phyloP scores from a whole-genome alignment of 2,888 invertebrate species.

The Sycophila texana region DNA sequence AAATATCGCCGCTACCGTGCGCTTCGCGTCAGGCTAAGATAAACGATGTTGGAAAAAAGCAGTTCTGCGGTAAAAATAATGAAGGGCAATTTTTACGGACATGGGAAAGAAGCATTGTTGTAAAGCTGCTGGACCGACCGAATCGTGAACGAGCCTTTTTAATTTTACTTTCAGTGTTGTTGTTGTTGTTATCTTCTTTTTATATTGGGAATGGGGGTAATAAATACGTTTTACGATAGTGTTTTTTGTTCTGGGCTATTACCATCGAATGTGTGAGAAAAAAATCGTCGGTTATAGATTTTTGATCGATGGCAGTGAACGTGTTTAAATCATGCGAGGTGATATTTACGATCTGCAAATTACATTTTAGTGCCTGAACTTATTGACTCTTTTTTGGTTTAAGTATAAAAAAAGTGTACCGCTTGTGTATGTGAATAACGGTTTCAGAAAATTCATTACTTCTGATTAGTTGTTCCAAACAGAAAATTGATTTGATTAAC shows the following conservation, averaged over 20 bases:
- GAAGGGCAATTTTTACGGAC: slow-evolving; percentile 34
- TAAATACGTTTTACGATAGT: slow-evolving; percentile 28
- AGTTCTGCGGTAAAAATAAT: slow-evolving; percentile 18
- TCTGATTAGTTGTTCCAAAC: too few relatives aligned
- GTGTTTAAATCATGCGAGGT: not conserved
- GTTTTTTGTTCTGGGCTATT: not conserved
- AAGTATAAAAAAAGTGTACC: too few relatives aligned
- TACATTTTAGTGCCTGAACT: not conserved
- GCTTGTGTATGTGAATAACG: too few relatives aligned
- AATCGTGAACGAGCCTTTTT: slow-evolving; percentile 5
- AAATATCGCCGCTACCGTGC: slow-evolving; percentile 31
- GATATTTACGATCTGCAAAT: slow-evolving; percentile 13
- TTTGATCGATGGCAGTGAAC: not conserved
- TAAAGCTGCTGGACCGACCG: too few relatives aligned
- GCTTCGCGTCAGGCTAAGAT: slow-evolving; percentile 18
- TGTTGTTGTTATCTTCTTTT: slow-evolving; percentile 29
- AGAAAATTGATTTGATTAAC: too few relatives aligned
- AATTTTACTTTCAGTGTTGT: not conserved
- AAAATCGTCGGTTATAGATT: slow-evolving; percentile 1
- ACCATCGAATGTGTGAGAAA: slow-evolving; percentile 25
- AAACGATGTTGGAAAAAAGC: slow-evolving; percentile 44
- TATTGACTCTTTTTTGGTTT: too few relatives aligned
- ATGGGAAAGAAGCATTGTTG: slow-evolving; percentile 31
- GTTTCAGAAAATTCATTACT: too few relatives aligned
- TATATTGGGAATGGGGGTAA: slow-evolving; percentile 24